phyloP scores from a whole-genome alignment of 2,888 invertebrate species.

The Caenorhabditis doughertyi region DNA sequence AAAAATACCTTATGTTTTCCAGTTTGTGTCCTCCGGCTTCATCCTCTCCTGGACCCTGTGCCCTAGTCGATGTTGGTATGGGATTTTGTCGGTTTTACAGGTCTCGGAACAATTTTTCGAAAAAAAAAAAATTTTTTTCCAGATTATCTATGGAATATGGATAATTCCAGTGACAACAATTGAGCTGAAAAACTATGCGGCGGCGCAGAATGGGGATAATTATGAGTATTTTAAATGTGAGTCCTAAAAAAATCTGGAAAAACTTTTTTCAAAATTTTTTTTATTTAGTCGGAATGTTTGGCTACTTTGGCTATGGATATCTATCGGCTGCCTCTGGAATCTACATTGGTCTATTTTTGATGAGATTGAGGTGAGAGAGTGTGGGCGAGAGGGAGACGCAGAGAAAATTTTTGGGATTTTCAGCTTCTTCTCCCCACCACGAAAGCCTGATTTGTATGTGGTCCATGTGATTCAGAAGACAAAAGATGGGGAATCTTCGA shows the following conservation, averaged over 20 bases:
- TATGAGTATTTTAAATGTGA: constrained; percentile 15
- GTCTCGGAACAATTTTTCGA: too few relatives aligned
- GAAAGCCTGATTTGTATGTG: constrained; percentile 7
- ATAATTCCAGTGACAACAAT: background rate
- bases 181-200: background rate
- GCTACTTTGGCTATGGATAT: constrained; percentile 15
- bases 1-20: background rate
- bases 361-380: background rate
- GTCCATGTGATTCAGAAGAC: background rate
- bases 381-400: background rate
- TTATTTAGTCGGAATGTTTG: constrained; percentile 12
- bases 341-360: constrained; percentile 11
- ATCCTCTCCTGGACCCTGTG: constrained; percentile 18
- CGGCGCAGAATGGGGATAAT: background rate
- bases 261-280: background rate
- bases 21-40: constrained; percentile 1
- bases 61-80: constrained; percentile 25
- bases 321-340: background rate
- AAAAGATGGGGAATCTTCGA: background rate
- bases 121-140: background rate
- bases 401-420: background rate
- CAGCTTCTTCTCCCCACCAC: constrained; percentile 12
- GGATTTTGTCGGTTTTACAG: constrained; percentile 12
- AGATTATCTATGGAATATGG: constrained; percentile 13
- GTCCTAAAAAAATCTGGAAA: background rate